phyloP scores from a whole-genome alignment of 2,113 vertebrate species.

The Chrysochloris asiatica region DNA sequence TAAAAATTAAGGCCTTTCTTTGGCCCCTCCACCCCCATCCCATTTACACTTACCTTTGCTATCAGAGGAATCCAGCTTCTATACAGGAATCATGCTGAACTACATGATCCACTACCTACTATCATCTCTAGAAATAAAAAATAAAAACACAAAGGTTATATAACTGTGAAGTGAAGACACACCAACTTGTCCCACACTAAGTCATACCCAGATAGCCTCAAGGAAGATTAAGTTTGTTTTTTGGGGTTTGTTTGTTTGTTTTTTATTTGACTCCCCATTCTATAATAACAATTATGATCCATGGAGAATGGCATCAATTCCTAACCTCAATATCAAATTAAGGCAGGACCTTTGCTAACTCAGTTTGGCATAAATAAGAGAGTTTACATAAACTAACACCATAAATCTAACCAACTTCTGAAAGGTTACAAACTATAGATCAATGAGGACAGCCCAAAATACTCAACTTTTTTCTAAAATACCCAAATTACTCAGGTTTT shows the following conservation, averaged over 20 bases:
- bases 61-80: slow-evolving; percentile 15
- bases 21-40: neutral
- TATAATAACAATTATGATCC: neutral
- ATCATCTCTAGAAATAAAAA: slow-evolving; percentile 37
- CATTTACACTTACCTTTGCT: slow-evolving; percentile 9
- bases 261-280: neutral
- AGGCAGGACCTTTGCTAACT: neutral
- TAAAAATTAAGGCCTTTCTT: slow-evolving; percentile 36
- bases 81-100: neutral
- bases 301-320: slow-evolving; percentile 13
- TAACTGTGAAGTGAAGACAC: neutral
- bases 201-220: neutral
- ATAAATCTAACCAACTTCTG: neutral
- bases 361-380: neutral
- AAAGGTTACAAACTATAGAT: neutral
- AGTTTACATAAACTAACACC: neutral
- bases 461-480: neutral
- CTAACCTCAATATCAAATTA: neutral
- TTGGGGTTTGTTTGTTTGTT: no score
- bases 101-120: neutral
- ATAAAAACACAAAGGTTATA: neutral
- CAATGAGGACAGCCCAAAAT: neutral
- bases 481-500: neutral
- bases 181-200: neutral
- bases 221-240: slow-evolving; percentile 28